Evolutionary conservation across 2,888 invertebrate species (phyloP), one percentile per base, ranked within the genome.

Genomic region (Scrobipalpa costella): DNA sequence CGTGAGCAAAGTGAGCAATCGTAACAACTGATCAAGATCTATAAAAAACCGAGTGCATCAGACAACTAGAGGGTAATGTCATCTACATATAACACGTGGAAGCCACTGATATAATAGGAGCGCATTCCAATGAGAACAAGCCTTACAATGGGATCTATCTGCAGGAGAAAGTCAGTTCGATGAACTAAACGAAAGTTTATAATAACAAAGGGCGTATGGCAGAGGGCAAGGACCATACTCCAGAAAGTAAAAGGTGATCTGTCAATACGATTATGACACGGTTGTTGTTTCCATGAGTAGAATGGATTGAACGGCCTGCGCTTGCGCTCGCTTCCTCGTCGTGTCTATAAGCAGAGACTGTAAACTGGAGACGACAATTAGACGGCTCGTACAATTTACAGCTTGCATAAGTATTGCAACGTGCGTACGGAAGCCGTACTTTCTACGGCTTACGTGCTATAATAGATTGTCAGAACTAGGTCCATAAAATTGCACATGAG

Each of bases 151-250:
- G 75, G 71, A 70, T 69, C 72, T 73, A 74, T 77, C 68, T 69
- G 73, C 73, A 73, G 88, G 90, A 85, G 90, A 91, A 90, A 90
- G 90, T 90, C 79, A 86, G 90, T 90, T 91, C 90, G 86, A 89
- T 87, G 90, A 90, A 90, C 90, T 71, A 90, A 88, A 87, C 78
- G 87, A 90, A 88, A 90, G 89, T 86, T 82, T 81, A 81, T 77
- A 61, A 50, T 68, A 66, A 79, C 77, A 79, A 78, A 80, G 78
- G 81, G 81, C 76, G 34, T 13, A 34, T 55, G 85, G 84, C 83
- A 74, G 71, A 69, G 67, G 67, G 66, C 70, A 68, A 67, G 69
- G 70, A 73, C 68, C 71, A 71, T 64, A 68, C 69, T 74, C 78
- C 81, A 81, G 84, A 84, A 86, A 85, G 83, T 84, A 85, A 85